Evolutionary conservation across 2,797 vertebrate genomes (phyloP).

Genomic region (Rhadinocentrus ornatus): DNA sequence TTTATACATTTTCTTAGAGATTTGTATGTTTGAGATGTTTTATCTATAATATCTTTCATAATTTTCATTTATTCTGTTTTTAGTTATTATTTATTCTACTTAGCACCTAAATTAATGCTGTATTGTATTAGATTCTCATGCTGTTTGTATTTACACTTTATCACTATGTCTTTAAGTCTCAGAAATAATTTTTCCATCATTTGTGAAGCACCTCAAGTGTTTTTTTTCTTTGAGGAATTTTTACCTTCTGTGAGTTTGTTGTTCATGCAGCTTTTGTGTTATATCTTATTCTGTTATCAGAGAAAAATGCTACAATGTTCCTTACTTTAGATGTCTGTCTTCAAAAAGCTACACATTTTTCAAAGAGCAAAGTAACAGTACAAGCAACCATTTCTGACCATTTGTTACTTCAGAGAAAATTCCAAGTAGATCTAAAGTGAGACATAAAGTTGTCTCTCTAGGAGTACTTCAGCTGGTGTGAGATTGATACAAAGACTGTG

Average conservation of each 20-base stretch:
- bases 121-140: neutral
- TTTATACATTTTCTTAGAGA: neutral
- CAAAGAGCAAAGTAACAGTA: neutral
- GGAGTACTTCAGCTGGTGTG: conserved; percentile 13
- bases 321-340: neutral
- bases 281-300: neutral
- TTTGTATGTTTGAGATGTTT: neutral
- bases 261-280: too few relatives aligned
- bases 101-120: neutral
- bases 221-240: too few relatives aligned
- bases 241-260: too few relatives aligned
- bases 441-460: neutral
- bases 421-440: conserved; percentile 1
- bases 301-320: neutral
- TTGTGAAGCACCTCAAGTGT: neutral
- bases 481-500: conserved; percentile 1
- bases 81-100: neutral
- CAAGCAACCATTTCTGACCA: neutral
- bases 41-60: neutral
- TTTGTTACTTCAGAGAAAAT: conserved; percentile 4
- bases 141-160: neutral
- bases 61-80: too few relatives aligned
- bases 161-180: neutral
- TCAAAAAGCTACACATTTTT: conserved; percentile 1
- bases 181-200: neutral